Evolutionary conservation across 1,140 invertebrate genomes (phyloP).

Genomic region (Zaprionus capensis): DNA sequence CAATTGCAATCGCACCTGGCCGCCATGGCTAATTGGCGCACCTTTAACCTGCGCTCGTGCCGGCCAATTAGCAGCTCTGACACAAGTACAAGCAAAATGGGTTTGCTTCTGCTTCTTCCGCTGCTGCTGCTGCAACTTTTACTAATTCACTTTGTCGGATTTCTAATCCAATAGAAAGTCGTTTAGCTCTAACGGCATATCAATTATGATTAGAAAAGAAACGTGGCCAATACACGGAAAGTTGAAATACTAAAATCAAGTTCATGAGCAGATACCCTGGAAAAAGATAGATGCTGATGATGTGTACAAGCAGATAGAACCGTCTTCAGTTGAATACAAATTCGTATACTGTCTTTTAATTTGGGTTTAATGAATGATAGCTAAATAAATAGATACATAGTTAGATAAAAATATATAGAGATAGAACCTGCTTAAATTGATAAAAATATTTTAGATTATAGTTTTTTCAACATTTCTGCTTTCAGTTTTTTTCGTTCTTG

Average conservation of each 20-base stretch:
- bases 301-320: no score
- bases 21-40: slow-evolving; percentile 63
- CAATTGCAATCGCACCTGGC: slow-evolving; percentile 50
- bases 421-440: background rate
- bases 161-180: slow-evolving; percentile 67
- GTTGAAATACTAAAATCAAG: slow-evolving; percentile 3
- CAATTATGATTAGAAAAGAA: slow-evolving; percentile 50
- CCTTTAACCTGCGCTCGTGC: slow-evolving; percentile 59
- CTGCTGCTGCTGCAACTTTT: slow-evolving; percentile 33
- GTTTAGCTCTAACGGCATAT: slow-evolving; percentile 43
- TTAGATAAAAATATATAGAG: background rate
- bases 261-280: background rate
- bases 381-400: background rate
- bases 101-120: background rate
- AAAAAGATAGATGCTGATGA: background rate
- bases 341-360: no score
- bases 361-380: background rate
- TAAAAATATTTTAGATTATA: background rate
- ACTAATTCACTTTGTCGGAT: slow-evolving; percentile 31
- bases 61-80: slow-evolving; percentile 64
- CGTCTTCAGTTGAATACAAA: no score
- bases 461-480: background rate
- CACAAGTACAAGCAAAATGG: slow-evolving; percentile 40
- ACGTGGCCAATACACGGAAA: slow-evolving; percentile 12
- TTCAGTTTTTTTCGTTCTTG: background rate